Base-by-base conservation (phyloP, 2,888 invertebrate genomes). In the Machimus rusticus region DNA sequence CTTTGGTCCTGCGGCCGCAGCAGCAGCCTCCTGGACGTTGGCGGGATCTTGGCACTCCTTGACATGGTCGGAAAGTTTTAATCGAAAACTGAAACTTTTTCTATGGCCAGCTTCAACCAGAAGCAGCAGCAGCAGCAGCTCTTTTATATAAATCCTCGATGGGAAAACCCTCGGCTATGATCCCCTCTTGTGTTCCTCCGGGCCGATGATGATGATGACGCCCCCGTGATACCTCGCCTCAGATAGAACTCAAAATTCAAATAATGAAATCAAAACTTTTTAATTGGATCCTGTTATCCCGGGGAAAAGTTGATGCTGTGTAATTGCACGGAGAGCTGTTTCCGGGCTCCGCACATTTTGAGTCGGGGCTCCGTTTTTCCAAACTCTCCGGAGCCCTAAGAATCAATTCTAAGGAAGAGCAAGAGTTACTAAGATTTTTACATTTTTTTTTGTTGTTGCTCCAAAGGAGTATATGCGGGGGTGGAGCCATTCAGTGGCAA, bases 191-290 rank as follows among this genome's bases (percentile, higher is more conserved):
- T 46, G 85, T 46, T 74, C 19, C 46, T 46, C 74, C 9, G 14
- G 16, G 74, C 39, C 31, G 43, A 46, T 46, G 43, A 46, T 46
- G 57, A 82, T 43, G 74, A 74, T 85, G 85, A 85, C 46, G 74
- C 85, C 46, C 85, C 46, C 74, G 74, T 85, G 82, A 84, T 84
- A 84, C 66, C 82, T 23, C 66, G 74, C 37, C 85, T 46, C 31
- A 85, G 74, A 43, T 85, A 74, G 46, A 74, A 85, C 85, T 85
- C 85, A 85, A 85, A 85, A 85, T 85, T 85, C 85, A 85, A 85
- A 85, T 85, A 85, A 85, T 85, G 85, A 85, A 85, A 85, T 85
- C 85, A 85, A 85, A 85, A 85, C 85, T 85, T 85, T 85, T 85
- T 85, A 85, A 85, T 85, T 85, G 85, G 85, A 85, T 85, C 85